A percentile compares a stretch with the other conserved stretches of the same genome.
Evolutionary conservation across 2,888 invertebrate species (phyloP).

Genomic region (Hedychridium roseum): DNA sequence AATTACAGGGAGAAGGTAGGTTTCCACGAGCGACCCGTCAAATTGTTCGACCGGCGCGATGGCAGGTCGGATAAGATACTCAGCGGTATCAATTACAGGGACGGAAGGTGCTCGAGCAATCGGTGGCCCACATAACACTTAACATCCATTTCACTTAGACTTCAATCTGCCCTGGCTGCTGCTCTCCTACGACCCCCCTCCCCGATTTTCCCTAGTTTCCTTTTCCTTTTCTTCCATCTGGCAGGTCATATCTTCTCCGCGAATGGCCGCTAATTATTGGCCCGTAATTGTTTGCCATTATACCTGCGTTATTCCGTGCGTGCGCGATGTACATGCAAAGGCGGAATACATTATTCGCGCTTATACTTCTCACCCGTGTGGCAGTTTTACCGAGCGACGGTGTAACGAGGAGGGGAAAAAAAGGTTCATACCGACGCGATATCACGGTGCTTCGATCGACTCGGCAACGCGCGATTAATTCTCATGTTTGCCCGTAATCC

Average conservation of each 20-base stretch:
- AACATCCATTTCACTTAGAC: constrained; percentile 42
- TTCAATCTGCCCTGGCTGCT: constrained; percentile 7
- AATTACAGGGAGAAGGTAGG: constrained; percentile 2
- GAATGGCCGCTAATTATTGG: constrained; percentile 27
- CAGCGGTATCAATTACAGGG: constrained; percentile 45
- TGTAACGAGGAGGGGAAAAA: no score
- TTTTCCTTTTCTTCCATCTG: constrained; percentile 8
- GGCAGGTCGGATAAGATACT: constrained; percentile 43
- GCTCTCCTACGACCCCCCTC: not conserved
- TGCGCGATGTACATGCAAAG: constrained; percentile 48
- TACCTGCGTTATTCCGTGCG: constrained; percentile 35
- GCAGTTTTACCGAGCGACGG: no score
- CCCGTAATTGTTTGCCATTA: constrained; percentile 57
- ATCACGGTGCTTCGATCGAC: no score
- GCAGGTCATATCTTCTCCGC: constrained; percentile 12
- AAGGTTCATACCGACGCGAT: no score
- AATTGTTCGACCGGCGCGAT: constrained; percentile 19
- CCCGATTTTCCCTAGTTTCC: not conserved
- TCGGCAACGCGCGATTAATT: no score
- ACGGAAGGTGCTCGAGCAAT: constrained; percentile 36
- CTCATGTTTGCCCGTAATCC: not conserved
- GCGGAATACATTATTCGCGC: constrained; percentile 55
- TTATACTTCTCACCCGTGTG: constrained; percentile 19
- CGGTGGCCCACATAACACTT: constrained; percentile 51
- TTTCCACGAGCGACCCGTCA: constrained; percentile 2